Evolutionary conservation across 2,113 vertebrate genomes (phyloP).

Genomic region (Rhinopomastus cyanomelas): DNA sequence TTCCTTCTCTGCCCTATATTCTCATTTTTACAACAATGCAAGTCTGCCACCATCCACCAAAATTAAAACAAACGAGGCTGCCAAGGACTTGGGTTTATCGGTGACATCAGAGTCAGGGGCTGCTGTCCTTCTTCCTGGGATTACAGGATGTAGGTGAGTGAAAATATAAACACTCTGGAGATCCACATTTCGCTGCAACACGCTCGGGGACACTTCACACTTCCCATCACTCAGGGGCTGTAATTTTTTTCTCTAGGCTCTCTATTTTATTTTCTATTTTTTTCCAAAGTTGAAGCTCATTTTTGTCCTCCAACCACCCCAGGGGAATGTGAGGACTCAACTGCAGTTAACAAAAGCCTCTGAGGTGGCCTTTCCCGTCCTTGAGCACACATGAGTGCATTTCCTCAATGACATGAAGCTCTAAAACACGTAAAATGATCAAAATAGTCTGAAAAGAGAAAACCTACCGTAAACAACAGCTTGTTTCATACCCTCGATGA

Average conservation of each 20-base stretch:
- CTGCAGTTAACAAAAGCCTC: not conserved
- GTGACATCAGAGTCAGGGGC: not conserved
- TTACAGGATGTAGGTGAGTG: not conserved
- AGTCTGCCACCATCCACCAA: accelerated
- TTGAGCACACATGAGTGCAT: not conserved
- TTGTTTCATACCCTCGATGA: slow-evolving; percentile 42
- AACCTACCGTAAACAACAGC: slow-evolving; percentile 42
- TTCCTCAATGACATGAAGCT: not conserved
- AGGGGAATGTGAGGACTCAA: not conserved
- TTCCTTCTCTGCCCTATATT: no score
- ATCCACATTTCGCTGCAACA: not conserved
- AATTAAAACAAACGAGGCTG: not conserved
- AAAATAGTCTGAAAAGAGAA: not conserved
- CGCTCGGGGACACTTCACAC: not conserved
- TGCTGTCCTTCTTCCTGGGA: not conserved
- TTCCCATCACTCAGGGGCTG: not conserved
- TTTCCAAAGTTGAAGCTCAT: not conserved
- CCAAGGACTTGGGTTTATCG: not conserved
- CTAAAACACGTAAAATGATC: not conserved
- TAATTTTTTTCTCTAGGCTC: not conserved
- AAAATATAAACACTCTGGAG: not conserved
- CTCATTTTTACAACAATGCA: no score
- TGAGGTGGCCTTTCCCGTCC: not conserved
- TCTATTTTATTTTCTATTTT: not conserved
- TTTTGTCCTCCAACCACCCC: not conserved